Evolutionary conservation across 2,888 invertebrate species (phyloP).

Genomic region (Amphipoea lucens): DNA sequence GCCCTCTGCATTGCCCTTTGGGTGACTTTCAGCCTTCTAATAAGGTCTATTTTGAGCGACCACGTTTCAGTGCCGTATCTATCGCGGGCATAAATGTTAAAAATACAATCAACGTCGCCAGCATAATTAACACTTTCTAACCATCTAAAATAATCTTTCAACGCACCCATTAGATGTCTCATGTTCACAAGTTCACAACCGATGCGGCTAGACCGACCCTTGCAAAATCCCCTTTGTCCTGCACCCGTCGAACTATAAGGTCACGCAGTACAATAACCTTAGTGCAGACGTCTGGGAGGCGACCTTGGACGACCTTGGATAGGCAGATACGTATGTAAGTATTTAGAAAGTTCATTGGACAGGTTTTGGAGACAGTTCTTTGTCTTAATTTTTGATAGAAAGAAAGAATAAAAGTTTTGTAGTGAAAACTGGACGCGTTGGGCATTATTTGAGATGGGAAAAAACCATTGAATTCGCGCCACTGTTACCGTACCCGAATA

Average conservation of each 20-base stretch:
- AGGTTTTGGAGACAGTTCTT: not conserved
- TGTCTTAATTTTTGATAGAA: not conserved
- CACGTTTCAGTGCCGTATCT: too few species aligned
- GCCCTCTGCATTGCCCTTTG: too few species aligned
- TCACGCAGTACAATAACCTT: slow-evolving; percentile 12
- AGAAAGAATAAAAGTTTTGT: too few species aligned
- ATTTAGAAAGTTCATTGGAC: slow-evolving; percentile 8
- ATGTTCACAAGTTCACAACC: not conserved
- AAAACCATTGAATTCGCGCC: too few species aligned
- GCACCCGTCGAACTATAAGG: not conserved
- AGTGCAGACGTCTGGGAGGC: slow-evolving; percentile 28
- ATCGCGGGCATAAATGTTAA: too few species aligned
- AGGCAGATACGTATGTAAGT: not conserved
- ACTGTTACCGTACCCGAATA: too few species aligned
- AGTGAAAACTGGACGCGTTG: too few species aligned
- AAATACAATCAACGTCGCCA: not conserved
- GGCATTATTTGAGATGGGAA: too few species aligned
- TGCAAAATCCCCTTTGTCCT: slow-evolving; percentile 1
- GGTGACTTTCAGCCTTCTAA: too few species aligned
- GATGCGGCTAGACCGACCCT: not conserved
- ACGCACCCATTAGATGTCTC: not conserved
- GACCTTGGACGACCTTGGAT: slow-evolving; percentile 25
- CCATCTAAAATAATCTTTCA: not conserved
- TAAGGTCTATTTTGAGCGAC: too few species aligned
- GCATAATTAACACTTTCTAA: not conserved